These are phyloP conservation scores for Andrena dorsata DNA, from an alignment of 2,888 invertebrate genomes.

Conservation along the genomic window DNA sequence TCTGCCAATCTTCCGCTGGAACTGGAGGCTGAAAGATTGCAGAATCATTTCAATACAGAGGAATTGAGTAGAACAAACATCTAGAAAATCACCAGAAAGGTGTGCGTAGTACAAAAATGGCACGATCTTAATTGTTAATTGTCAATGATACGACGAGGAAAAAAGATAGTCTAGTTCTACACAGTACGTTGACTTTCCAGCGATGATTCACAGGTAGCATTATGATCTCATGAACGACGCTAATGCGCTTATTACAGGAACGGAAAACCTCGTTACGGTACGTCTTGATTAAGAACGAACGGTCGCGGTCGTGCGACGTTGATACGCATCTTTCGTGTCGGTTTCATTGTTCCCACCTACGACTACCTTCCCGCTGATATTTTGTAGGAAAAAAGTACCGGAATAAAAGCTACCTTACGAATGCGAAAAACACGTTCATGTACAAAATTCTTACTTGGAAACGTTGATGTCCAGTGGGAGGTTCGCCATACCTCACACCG, in stretches of 20 bases:
- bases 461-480: constrained; percentile 69
- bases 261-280: constrained; percentile 20
- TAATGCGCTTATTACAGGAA: neutral
- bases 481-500: constrained; percentile 72
- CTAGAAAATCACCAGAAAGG: neutral
- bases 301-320: neutral
- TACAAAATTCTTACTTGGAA: constrained; percentile 62
- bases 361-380: neutral
- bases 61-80: neutral
- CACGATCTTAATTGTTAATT: neutral
- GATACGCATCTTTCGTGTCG: neutral
- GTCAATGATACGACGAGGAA: neutral
- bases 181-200: neutral
- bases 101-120: too few species aligned
- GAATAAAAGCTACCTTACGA: too few species aligned
- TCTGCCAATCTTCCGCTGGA: constrained; percentile 86
- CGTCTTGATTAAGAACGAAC: neutral
- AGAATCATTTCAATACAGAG: neutral
- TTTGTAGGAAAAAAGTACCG: too few species aligned
- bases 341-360: constrained; percentile 3
- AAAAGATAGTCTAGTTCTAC: neutral
- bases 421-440: too few species aligned
- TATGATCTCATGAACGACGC: neutral
- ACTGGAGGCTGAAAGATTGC: constrained; percentile 79
- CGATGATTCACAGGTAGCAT: constrained; percentile 11